Base-by-base conservation (phyloP, 2,888 invertebrate genomes). In the Alviniconcha strummeri region DNA sequence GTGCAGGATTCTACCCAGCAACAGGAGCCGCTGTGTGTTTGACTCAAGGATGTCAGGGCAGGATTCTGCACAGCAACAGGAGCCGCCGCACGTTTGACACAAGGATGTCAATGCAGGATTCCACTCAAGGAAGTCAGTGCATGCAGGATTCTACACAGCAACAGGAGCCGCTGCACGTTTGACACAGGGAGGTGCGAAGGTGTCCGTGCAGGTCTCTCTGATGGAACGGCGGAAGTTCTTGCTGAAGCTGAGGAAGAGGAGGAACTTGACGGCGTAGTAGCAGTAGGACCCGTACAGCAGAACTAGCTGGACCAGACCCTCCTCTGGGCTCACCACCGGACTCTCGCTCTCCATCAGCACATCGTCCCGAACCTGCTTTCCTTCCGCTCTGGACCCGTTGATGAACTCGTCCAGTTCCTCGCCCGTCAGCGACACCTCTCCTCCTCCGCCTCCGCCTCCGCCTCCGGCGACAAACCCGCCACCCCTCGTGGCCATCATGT, bases 241-340 rank as follows among this genome's bases (percentile, higher is more conserved):
- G 57, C 87, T 87, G 84, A 85, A 86, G 15, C 76, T 82, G 52
- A 88, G 83, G 52, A 89, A 86, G n/a, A 89, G 82, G 82, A 87
- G 84, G 78, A 87, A 87, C 82, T 88, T 88, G 71, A 86, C 79
- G 19, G 86, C 84, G 77, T 83, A 86, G 78, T 88, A 87, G 5
- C 77, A 54, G 57, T 88, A 87, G n/a, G 85, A 87, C 1, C 87
- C 78, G 72, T 85, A 85, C 69, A 85, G 83, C 19, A 89, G 83
- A 3, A 85, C 67, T 74, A 86, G 81, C 67, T 86, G 85, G 17
- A 87, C 81, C 7, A 88, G 77, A 3, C 85, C 83, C 57, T 85
- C 83, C 9, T 76, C 77, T 15, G 83, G 19, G 0, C 87, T 83
- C 60, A 84, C 57, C 15, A 78, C 36, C 15, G 19, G 72, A 64